A percentile compares a stretch with the other conserved stretches of the same genome.
Conservation (phyloP, 2,888 invertebrate species). For the Noctua fimbriata region DNA sequence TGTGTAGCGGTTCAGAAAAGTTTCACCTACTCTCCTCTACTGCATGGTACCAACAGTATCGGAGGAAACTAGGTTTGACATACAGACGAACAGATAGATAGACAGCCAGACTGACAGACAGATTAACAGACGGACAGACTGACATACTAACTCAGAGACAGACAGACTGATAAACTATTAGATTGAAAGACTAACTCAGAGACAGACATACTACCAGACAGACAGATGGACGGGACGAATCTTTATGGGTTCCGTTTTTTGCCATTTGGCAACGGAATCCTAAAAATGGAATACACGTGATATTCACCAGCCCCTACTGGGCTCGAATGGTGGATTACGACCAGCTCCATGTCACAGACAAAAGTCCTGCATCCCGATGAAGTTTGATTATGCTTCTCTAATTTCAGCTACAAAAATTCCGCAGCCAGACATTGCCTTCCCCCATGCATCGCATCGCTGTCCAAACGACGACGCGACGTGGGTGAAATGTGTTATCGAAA, state of each 20-base stretch:
- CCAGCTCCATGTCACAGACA: background rate
- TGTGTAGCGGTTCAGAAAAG: too few relatives aligned
- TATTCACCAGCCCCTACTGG: background rate
- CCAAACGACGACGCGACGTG: background rate
- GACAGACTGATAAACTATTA: too few relatives aligned
- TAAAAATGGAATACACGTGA: background rate
- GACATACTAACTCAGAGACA: background rate
- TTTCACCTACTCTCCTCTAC: too few relatives aligned
- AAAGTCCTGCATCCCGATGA: background rate
- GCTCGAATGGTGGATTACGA: background rate
- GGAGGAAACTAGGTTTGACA: too few relatives aligned
- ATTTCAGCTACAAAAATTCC: background rate
- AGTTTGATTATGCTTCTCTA: background rate
- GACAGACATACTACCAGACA: too few relatives aligned
- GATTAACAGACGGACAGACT: background rate
- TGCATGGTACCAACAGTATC: too few relatives aligned
- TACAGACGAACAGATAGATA: too few relatives aligned
- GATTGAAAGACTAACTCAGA: too few relatives aligned
- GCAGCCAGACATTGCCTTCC: background rate
- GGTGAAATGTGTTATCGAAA: constrained; percentile 3
- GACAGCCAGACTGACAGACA: too few relatives aligned
- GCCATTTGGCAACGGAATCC: too few relatives aligned
- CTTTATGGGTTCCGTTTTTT: too few relatives aligned
- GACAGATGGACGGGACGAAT: too few relatives aligned
- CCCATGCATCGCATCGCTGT: background rate